phyloP scores from a whole-genome alignment of 30 jellyfish, hydroid and myxozoan genomes.

The Chrysaora quinquecirrha region DNA sequence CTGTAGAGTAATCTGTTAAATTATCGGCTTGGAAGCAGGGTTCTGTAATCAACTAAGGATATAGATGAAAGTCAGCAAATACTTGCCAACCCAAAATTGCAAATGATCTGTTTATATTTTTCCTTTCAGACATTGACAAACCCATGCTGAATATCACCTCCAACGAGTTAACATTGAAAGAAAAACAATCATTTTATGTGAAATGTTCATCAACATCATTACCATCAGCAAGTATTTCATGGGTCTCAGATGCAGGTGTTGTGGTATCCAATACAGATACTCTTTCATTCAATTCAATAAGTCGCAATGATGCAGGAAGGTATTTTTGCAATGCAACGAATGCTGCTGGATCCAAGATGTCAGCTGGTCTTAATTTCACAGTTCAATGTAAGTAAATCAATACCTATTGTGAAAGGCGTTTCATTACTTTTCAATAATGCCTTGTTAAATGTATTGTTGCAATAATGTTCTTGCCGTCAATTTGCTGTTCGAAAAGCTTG shows the following conservation, averaged over 20 bases:
- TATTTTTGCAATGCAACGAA: constrained; percentile 44
- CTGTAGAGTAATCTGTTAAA: no score
- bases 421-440: no score
- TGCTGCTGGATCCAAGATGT: constrained; percentile 11
- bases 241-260: constrained; percentile 6
- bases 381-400: constrained; percentile 66
- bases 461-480: no score
- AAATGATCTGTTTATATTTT: no score
- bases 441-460: no score
- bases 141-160: neutral
- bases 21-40: no score
- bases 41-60: no score
- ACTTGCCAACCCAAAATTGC: no score
- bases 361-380: constrained; percentile 3
- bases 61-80: no score
- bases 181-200: neutral
- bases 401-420: no score
- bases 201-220: constrained; percentile 20
- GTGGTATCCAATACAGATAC: neutral
- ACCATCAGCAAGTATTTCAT: constrained; percentile 12
- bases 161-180: neutral
- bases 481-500: no score
- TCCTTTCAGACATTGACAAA: constrained; percentile 8
- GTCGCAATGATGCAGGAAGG: constrained; percentile 21
- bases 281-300: constrained; percentile 17